A percentile compares a stretch with the other conserved stretches of the same genome.
Evolutionary conservation across 2,888 invertebrate species (phyloP).

Genomic region (Vanessa cardui): DNA sequence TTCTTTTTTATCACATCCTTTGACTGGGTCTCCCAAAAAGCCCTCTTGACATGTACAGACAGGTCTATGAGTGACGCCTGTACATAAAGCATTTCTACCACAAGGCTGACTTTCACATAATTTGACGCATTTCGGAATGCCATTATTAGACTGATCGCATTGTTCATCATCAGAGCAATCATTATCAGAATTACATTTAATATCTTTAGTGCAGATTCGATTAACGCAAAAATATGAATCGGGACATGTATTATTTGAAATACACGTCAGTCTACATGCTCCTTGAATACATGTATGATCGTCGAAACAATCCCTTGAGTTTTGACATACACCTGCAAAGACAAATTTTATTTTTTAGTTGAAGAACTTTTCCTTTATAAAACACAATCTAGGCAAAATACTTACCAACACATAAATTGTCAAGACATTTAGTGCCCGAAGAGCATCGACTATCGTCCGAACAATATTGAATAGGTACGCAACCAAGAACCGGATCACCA

Average conservation of each 20-base stretch:
- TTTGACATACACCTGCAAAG: conserved; percentile 87
- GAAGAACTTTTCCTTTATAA: neutral
- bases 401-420: conserved; percentile 90
- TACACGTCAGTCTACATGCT: conserved; percentile 93
- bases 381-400: conserved; percentile 36
- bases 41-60: conserved; percentile 90
- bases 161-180: conserved; percentile 90
- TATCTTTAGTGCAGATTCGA: conserved; percentile 92
- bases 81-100: conserved; percentile 92
- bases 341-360: conserved; percentile 23
- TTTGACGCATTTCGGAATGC: conserved; percentile 89
- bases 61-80: conserved; percentile 87
- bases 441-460: conserved; percentile 91
- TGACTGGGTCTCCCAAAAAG: conserved; percentile 90
- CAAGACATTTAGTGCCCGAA: conserved; percentile 91
- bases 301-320: conserved; percentile 91
- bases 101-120: conserved; percentile 89
- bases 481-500: conserved; percentile 93
- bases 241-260: conserved; percentile 90
- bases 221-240: conserved; percentile 92
- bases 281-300: conserved; percentile 93
- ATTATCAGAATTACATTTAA: conserved; percentile 87
- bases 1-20: conserved; percentile 91
- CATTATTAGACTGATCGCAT: conserved; percentile 86
- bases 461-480: conserved; percentile 92